phyloP scores from a whole-genome alignment of 2,888 invertebrate genomes.

The Choreutis nemorana region DNA sequence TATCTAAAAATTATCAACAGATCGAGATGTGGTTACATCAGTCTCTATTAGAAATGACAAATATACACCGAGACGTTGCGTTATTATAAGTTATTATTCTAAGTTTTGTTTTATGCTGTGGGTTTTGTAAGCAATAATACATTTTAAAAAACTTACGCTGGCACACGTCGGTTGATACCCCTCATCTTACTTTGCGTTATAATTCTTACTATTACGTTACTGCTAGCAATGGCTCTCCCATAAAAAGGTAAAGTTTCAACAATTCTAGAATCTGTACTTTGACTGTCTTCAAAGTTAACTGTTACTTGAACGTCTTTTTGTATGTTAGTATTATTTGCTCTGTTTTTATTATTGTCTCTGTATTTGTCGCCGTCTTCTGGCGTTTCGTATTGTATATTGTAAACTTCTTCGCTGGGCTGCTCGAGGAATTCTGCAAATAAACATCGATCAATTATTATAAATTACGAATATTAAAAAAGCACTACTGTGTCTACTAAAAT shows the following conservation, averaged over 20 bases:
- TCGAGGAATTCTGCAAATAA: too few relatives aligned
- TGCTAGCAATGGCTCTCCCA: slow-evolving; percentile 17
- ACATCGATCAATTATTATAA: too few relatives aligned
- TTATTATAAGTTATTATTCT: too few relatives aligned
- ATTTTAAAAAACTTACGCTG: too few relatives aligned
- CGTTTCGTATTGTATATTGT: slow-evolving; percentile 45
- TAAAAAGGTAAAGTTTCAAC: slow-evolving; percentile 22
- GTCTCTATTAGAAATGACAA: too few relatives aligned
- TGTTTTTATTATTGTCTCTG: neutral
- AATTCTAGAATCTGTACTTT: slow-evolving; percentile 18
- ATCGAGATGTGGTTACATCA: too few relatives aligned
- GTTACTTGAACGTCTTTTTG: slow-evolving; percentile 21
- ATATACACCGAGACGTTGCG: too few relatives aligned
- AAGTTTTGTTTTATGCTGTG: too few relatives aligned
- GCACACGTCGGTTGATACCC: slow-evolving; percentile 30
- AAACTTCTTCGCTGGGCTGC: slow-evolving; percentile 47
- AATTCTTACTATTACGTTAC: slow-evolving; percentile 38
- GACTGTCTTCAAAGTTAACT: slow-evolving; percentile 21
- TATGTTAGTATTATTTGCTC: slow-evolving; percentile 18
- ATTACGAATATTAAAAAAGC: too few relatives aligned
- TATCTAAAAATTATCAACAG: too few relatives aligned
- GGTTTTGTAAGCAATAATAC: too few relatives aligned
- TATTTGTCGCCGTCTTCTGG: slow-evolving; percentile 17
- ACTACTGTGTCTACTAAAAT: too few relatives aligned
- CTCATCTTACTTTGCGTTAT: slow-evolving; percentile 32